Evolutionary conservation across 2,797 vertebrate genomes (phyloP).

Genomic region (Podargus strigoides): DNA sequence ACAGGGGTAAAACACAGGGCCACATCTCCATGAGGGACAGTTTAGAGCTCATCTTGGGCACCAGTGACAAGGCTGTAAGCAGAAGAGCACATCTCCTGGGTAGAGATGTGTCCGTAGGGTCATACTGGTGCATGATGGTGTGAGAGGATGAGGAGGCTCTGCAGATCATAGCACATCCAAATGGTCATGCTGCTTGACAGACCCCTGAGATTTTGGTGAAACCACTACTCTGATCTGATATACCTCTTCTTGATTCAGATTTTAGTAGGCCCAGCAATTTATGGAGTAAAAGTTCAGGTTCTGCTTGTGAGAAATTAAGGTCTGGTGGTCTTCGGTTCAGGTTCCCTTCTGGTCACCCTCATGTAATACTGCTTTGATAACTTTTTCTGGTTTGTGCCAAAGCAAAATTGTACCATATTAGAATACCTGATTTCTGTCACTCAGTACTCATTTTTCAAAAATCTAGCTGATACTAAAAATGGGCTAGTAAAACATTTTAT

Average conservation of each 20-base stretch:
- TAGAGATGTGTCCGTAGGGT: no score
- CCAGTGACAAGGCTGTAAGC: neutral
- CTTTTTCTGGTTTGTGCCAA: neutral
- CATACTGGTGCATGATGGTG: no score
- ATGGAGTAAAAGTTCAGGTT: neutral
- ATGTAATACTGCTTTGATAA: neutral
- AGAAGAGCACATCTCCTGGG: neutral
- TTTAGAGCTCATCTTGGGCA: neutral
- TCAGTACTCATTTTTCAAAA: neutral
- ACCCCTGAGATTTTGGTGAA: neutral
- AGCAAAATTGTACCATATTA: neutral
- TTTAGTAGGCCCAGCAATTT: neutral
- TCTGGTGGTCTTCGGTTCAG: neutral
- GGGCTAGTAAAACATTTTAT: slow-evolving; percentile 9
- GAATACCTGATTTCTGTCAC: neutral
- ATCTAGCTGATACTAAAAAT: neutral
- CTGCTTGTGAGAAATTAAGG: neutral
- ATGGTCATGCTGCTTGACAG: neutral
- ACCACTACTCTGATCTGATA: neutral
- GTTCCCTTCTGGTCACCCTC: neutral
- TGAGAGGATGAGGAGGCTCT: neutral
- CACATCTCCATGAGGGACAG: neutral
- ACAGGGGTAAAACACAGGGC: neutral
- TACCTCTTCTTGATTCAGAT: neutral
- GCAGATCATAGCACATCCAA: accelerated